These are phyloP conservation scores for Allobates femoralis DNA, from an alignment of 2,797 vertebrate genomes.

Conservation along the genomic window DNA sequence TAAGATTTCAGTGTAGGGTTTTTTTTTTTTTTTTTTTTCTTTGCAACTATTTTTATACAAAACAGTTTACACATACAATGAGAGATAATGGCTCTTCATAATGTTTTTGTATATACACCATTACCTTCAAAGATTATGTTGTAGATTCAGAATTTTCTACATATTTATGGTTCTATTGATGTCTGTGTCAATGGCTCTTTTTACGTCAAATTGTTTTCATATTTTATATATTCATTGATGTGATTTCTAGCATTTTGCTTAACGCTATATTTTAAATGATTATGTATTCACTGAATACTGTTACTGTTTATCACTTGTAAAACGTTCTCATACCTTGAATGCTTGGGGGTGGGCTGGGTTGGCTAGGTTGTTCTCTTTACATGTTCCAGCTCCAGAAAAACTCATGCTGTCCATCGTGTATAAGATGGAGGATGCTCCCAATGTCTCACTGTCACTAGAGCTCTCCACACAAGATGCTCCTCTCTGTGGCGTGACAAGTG, in stretches of 20 bases:
- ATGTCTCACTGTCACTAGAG: constrained; percentile 77
- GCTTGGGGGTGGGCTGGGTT: background rate
- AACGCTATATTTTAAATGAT: too few species aligned
- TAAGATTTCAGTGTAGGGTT: too few species aligned
- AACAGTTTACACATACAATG: too few species aligned
- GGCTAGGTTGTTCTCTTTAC: constrained; percentile 87
- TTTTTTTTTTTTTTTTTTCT: too few species aligned
- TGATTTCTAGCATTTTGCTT: too few species aligned
- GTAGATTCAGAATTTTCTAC: background rate
- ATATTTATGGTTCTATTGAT: background rate
- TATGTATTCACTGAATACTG: background rate
- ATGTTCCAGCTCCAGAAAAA: constrained; percentile 76
- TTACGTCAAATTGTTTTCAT: too few species aligned
- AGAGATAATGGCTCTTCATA: too few species aligned
- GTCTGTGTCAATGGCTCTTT: too few species aligned
- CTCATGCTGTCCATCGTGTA: constrained; percentile 82
- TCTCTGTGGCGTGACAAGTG: constrained; percentile 64
- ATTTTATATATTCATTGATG: too few species aligned
- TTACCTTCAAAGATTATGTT: background rate
- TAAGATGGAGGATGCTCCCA: constrained; percentile 73
- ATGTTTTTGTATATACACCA: background rate
- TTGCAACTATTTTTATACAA: too few species aligned
- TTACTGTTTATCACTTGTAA: background rate
- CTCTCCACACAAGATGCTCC: constrained; percentile 75
- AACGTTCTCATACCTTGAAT: background rate